Base-by-base conservation (phyloP, 2,113 vertebrate species). In the Phaethornis superciliosus region DNA sequence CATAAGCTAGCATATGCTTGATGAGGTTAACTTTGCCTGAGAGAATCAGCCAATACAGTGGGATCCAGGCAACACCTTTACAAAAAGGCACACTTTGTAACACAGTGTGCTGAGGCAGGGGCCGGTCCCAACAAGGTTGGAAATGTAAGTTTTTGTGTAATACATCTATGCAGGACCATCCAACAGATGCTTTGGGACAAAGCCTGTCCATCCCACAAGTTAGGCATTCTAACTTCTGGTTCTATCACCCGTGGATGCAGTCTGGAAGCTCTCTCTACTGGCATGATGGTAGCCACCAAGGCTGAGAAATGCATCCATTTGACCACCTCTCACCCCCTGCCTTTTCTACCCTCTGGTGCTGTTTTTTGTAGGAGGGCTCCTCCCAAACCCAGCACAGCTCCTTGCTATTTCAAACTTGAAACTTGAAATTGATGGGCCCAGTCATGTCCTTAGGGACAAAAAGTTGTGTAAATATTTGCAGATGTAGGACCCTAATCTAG, bases 381-480 rank as follows among this genome's bases (percentile, higher is more conserved):
- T 52, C 35, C 40, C 47, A 51, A 81, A 84, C 19, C 2, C 1
- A 60, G 35, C 76, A 33, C 24, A 56, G 54, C 11, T 81, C 59
- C 37, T 14, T 4, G 2, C 35, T 15, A 19, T 35, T 74, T 76
- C 76, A 40, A n/a, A n/a, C n/a, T n/a, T n/a, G 44, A 65, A 81
- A 54, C 80, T 40, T 78, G 76, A 75, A 64, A 22, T 12, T 3
- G 19, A 63, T 15, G 58, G 60, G 52, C 69, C 44, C 46, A 68
- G 54, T 51, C 77, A 74, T 56, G 52, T 81, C 65, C 65, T 79
- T 37, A 40, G 24, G 54, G 47, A 96, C 89, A 90, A 93, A 90
- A 44, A 81, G 2, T 77, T 71, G 37, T 58, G 62, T 69, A 96
- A 87, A 72, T 68, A 87, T 90, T 95, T 94, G 89, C 69, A 92